Percentiles rank a stretch among this genome's conserved stretches.
phyloP scores from a whole-genome alignment of 2,888 invertebrate genomes.

The Parelbella ahira region DNA sequence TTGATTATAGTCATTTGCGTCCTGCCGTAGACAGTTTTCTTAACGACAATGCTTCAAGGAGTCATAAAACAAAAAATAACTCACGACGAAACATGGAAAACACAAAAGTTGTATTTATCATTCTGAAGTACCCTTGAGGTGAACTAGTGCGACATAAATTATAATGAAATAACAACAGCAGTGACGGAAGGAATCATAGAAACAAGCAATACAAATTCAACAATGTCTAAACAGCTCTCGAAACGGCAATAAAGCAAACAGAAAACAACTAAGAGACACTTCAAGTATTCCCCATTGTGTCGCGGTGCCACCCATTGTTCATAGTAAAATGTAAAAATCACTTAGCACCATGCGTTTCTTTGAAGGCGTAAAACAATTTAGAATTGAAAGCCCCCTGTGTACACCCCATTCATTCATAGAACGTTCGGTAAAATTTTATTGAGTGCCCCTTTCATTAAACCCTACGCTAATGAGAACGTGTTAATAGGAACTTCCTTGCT shows the following conservation, averaged over 20 bases:
- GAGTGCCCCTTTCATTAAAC: slow-evolving; percentile 53
- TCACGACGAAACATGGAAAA: not conserved
- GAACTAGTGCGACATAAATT: slow-evolving; percentile 18
- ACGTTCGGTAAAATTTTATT: slow-evolving; percentile 42
- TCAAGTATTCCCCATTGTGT: slow-evolving; percentile 37
- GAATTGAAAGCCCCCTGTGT: slow-evolving; percentile 24
- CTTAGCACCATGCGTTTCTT: slow-evolving; percentile 20
- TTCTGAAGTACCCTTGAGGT: slow-evolving; percentile 8
- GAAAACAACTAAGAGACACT: slow-evolving; percentile 37
- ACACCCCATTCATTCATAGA: slow-evolving; percentile 27
- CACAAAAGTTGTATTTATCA: not conserved
- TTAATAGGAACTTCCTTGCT: slow-evolving; percentile 55
- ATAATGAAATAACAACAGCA: slow-evolving; percentile 22
- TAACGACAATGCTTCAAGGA: no score
- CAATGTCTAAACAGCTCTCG: slow-evolving; percentile 22
- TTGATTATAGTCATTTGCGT: no score
- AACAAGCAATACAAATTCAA: slow-evolving; percentile 25
- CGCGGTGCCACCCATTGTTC: slow-evolving; percentile 34
- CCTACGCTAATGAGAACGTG: slow-evolving; percentile 56
- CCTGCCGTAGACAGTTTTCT: no score
- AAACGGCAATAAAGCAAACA: slow-evolving; percentile 27
- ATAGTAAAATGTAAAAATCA: slow-evolving; percentile 44
- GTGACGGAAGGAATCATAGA: slow-evolving; percentile 10
- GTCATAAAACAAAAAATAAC: no score
- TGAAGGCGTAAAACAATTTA: slow-evolving; percentile 38